A percentile compares a stretch with the other conserved stretches of the same genome.
Conservation (phyloP, 2,797 vertebrate genomes). For the Myotis planiceps region DNA sequence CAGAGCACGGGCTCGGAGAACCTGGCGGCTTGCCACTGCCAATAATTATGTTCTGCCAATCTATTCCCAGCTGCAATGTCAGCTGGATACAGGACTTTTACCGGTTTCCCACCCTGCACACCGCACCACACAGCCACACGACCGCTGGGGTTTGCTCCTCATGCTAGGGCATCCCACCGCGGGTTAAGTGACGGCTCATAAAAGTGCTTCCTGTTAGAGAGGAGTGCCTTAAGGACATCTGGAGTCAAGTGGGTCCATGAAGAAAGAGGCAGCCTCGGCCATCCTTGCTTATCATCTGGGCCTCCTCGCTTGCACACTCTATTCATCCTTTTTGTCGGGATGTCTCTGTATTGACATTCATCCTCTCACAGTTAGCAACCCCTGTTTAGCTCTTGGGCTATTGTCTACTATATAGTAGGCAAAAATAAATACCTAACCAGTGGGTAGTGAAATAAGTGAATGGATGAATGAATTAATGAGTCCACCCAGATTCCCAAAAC, state of each 20-base stretch:
- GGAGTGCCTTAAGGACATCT: neutral
- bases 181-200: neutral
- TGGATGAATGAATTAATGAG: neutral
- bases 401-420: neutral
- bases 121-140: neutral
- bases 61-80: slow-evolving; percentile 56
- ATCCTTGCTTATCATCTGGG: neutral
- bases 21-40: slow-evolving; percentile 25
- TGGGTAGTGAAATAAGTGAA: neutral
- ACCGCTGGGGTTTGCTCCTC: neutral
- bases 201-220: neutral
- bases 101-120: neutral
- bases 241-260: neutral
- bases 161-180: neutral
- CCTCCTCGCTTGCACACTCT: neutral
- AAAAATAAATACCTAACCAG: slow-evolving; percentile 8
- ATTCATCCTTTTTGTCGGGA: neutral
- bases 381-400: neutral
- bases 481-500: neutral
- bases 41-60: slow-evolving; percentile 55
- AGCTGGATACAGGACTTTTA: slow-evolving; percentile 6
- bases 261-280: neutral
- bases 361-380: neutral
- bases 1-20: neutral
- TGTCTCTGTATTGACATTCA: neutral